Evolutionary conservation across 2,797 vertebrate species (phyloP).

Genomic region (Paedocypris micromegethes): DNA sequence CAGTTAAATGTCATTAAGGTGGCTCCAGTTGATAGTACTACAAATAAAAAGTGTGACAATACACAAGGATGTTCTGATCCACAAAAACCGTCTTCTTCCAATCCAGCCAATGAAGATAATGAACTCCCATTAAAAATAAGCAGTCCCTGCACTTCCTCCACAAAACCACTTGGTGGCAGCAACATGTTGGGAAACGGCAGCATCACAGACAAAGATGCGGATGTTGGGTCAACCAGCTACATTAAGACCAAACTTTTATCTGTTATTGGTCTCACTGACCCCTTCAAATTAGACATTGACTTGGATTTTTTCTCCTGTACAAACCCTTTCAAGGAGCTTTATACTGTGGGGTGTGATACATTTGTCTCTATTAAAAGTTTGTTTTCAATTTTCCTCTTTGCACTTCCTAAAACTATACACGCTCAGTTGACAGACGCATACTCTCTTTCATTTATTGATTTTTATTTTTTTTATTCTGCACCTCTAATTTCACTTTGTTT

Average conservation of each 20-base stretch:
- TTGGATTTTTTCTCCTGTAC: constrained; percentile 98
- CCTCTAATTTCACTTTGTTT: too few species aligned
- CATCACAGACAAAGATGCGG: not conserved
- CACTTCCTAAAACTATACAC: too few species aligned
- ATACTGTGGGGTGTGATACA: constrained; percentile 67
- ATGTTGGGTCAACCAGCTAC: constrained; percentile 55
- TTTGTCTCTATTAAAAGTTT: too few species aligned
- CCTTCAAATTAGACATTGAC: constrained; percentile 88
- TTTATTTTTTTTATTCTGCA: not conserved
- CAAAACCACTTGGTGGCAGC: constrained; percentile 54
- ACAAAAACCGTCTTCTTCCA: constrained; percentile 50
- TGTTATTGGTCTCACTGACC: constrained; percentile 65
- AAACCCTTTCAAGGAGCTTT: constrained; percentile 95
- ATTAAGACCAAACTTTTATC: constrained; percentile 60
- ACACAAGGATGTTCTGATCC: constrained; percentile 65
- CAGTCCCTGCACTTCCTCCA: constrained; percentile 12
- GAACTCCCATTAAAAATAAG: not conserved
- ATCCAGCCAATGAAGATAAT: not conserved
- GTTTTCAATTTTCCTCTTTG: too few species aligned
- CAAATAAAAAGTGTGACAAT: constrained; percentile 33
- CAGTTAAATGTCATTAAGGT: constrained; percentile 76
- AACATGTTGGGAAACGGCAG: constrained; percentile 19
- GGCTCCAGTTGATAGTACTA: constrained; percentile 57
- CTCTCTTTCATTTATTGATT: not conserved
- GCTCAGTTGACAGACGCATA: too few species aligned